Evolutionary conservation across 2,888 invertebrate genomes (phyloP).

Genomic region (Drosophila acutilabella): DNA sequence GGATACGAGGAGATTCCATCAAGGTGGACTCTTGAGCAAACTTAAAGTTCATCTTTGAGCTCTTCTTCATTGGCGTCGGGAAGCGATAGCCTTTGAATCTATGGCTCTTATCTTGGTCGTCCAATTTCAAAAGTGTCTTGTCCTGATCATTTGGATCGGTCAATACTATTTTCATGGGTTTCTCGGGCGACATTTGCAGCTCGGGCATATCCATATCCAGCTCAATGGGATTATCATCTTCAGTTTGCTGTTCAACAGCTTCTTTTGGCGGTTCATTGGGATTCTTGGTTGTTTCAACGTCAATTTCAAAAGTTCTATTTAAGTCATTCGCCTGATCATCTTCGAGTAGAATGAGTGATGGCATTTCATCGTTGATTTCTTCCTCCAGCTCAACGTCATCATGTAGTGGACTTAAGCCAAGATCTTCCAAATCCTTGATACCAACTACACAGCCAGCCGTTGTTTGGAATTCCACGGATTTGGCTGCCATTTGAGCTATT

Average conservation of each 20-base stretch:
- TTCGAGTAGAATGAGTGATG: slow-evolving; percentile 60
- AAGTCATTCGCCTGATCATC: slow-evolving; percentile 46
- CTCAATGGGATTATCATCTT: neutral
- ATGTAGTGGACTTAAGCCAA: slow-evolving; percentile 64
- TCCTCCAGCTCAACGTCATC: slow-evolving; percentile 26
- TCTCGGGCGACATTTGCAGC: neutral
- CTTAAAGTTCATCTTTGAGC: slow-evolving; percentile 18
- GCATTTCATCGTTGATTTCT: slow-evolving; percentile 63
- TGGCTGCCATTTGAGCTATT: neutral
- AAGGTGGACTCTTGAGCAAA: slow-evolving; percentile 11
- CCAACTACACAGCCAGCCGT: neutral
- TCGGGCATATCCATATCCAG: slow-evolving; percentile 5
- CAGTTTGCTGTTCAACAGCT: slow-evolving; percentile 3
- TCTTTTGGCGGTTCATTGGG: slow-evolving; percentile 4
- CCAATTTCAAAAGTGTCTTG: slow-evolving; percentile 24
- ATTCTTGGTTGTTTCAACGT: neutral
- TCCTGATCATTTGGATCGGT: slow-evolving; percentile 16
- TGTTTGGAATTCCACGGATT: neutral
- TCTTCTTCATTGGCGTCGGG: slow-evolving; percentile 40
- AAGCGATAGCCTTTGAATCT: slow-evolving; percentile 3
- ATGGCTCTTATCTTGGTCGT: neutral
- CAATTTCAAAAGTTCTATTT: slow-evolving; percentile 34
- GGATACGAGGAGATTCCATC: slow-evolving; percentile 47
- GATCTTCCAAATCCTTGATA: slow-evolving; percentile 54
- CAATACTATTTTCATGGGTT: slow-evolving; percentile 24